These are phyloP conservation scores for Papio anubis DNA, from an alignment of 2,113 vertebrate species.

Conservation along the genomic window DNA sequence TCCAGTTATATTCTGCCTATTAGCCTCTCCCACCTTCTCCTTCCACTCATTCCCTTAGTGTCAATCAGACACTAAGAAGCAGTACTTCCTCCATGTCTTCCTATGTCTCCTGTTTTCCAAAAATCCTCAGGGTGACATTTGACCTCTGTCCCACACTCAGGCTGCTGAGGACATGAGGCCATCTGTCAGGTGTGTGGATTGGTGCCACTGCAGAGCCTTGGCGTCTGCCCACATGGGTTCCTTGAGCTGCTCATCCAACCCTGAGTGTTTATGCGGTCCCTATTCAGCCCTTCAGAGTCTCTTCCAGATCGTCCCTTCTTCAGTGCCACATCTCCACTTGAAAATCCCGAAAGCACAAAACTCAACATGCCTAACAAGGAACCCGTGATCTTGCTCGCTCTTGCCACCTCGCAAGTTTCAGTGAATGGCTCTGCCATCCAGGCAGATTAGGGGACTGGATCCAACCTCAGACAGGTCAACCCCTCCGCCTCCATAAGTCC, in stretches of 20 bases:
- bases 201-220: not conserved
- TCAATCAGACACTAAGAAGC: not conserved
- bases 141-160: not conserved
- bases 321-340: not conserved
- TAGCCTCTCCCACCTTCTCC: not conserved
- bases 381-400: not conserved
- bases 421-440: not conserved
- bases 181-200: not conserved
- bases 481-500: too few species aligned
- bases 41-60: too few species aligned
- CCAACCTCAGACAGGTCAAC: not conserved
- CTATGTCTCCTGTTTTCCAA: not conserved
- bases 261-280: not conserved
- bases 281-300: not conserved
- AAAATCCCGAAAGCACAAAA: not conserved
- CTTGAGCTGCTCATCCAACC: not conserved
- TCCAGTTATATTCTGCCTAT: not conserved
- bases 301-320: not conserved
- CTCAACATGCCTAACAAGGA: not conserved
- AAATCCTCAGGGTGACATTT: not conserved
- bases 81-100: not conserved
- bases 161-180: not conserved
- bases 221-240: not conserved
- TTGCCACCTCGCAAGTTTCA: not conserved
- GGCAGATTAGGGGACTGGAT: not conserved